Conservation (phyloP, 2,797 vertebrate species). For the Phalanger gymnotis region DNA sequence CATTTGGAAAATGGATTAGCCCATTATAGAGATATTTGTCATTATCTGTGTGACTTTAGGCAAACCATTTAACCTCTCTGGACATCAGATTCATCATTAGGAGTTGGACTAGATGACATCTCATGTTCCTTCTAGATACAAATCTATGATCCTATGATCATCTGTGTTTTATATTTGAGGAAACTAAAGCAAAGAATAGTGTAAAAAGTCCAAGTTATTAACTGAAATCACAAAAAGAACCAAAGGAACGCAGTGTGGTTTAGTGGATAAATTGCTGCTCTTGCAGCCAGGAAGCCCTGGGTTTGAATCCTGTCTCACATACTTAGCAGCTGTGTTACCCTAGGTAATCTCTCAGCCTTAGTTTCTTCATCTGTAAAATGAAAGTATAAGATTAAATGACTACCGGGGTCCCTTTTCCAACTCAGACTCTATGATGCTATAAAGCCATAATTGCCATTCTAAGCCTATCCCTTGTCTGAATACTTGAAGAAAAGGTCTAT, state of each 20-base stretch:
- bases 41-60: neutral
- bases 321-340: neutral
- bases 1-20: neutral
- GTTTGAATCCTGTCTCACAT: neutral
- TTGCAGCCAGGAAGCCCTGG: neutral
- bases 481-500: neutral
- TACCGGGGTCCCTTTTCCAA: neutral
- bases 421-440: neutral
- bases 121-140: neutral
- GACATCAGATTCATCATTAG: neutral
- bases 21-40: neutral
- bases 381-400: neutral
- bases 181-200: slow-evolving; percentile 19
- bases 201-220: neutral
- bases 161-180: slow-evolving; percentile 33
- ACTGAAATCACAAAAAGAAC: neutral
- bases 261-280: neutral
- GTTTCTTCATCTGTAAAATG: neutral
- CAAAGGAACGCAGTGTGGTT: neutral
- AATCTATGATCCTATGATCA: neutral
- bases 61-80: neutral
- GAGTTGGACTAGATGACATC: neutral
- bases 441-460: neutral
- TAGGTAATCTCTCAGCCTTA: neutral
- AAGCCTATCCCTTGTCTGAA: neutral